Conservation (phyloP, 1,140 invertebrate species). For the Cotesia vestalis region DNA sequence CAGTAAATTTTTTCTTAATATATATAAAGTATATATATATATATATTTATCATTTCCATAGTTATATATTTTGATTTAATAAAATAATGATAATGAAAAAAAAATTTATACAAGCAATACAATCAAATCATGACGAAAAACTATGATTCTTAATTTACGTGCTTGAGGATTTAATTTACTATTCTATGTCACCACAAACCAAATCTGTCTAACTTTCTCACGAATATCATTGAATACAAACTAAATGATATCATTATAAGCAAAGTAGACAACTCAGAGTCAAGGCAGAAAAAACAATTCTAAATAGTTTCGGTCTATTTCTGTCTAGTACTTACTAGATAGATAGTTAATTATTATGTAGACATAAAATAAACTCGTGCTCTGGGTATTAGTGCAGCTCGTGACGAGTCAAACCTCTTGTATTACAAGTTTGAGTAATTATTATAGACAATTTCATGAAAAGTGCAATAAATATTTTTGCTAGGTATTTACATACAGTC, state of each 20-base stretch:
- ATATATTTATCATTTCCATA: too few relatives aligned
- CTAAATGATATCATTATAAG: neutral
- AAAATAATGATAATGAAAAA: too few relatives aligned
- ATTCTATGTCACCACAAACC: slow-evolving; percentile 11
- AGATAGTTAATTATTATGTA: slow-evolving; percentile 5
- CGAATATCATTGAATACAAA: slow-evolving; percentile 22
- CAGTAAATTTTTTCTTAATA: too few relatives aligned
- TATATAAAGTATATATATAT: too few relatives aligned
- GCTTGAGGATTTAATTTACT: slow-evolving; percentile 23
- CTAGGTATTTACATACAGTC: neutral
- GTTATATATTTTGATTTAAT: too few relatives aligned
- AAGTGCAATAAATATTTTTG: neutral
- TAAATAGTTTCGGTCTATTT: neutral
- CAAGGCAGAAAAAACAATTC: neutral
- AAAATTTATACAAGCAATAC: too few relatives aligned
- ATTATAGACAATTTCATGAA: neutral
- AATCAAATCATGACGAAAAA: too few relatives aligned
- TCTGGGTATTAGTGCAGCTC: slow-evolving; percentile 41
- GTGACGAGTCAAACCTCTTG: slow-evolving; percentile 42
- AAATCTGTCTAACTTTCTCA: slow-evolving; percentile 18
- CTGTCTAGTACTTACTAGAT: neutral
- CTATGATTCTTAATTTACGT: neutral
- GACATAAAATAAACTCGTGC: slow-evolving; percentile 14
- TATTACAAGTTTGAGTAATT: slow-evolving; percentile 17
- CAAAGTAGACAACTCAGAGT: neutral